These are phyloP conservation scores for Hoplostethus atlanticus DNA, from an alignment of 2,797 vertebrate species.

Conservation along the genomic window DNA sequence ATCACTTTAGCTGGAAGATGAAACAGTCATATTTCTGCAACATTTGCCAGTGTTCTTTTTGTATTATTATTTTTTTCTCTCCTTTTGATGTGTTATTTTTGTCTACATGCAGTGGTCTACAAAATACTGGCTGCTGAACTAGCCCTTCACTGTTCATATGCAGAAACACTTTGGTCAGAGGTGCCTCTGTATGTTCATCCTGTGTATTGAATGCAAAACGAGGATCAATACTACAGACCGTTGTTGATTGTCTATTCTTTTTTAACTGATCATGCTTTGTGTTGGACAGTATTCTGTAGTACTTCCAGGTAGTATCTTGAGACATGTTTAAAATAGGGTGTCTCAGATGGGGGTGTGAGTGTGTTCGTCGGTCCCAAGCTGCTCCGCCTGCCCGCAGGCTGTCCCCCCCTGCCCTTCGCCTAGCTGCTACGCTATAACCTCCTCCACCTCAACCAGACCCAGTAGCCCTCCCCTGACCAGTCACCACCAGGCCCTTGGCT, in stretches of 20 bases:
- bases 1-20: slow-evolving; percentile 86
- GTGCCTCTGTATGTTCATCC: slow-evolving; percentile 83
- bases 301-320: slow-evolving; percentile 82
- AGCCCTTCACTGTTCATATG: slow-evolving; percentile 84
- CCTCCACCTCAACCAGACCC: slow-evolving; percentile 65
- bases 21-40: slow-evolving; percentile 84
- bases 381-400: slow-evolving; percentile 78
- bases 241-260: slow-evolving; percentile 79
- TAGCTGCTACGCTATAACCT: slow-evolving; percentile 81
- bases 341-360: slow-evolving; percentile 71
- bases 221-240: slow-evolving; percentile 81
- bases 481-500: slow-evolving; percentile 75
- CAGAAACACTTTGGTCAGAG: slow-evolving; percentile 85
- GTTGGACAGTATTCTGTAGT: slow-evolving; percentile 82
- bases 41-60: slow-evolving; percentile 76
- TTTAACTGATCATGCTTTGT: slow-evolving; percentile 77
- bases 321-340: slow-evolving; percentile 60
- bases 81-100: slow-evolving; percentile 58
- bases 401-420: slow-evolving; percentile 75
- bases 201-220: slow-evolving; percentile 84
- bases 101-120: slow-evolving; percentile 79
- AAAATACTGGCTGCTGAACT: slow-evolving; percentile 77
- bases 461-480: slow-evolving; percentile 70
- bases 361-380: slow-evolving; percentile 75
- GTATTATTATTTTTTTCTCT: slow-evolving; percentile 46